Base-by-base conservation (phyloP, 1,140 invertebrate species). In the Teleogryllus occipitalis region DNA sequence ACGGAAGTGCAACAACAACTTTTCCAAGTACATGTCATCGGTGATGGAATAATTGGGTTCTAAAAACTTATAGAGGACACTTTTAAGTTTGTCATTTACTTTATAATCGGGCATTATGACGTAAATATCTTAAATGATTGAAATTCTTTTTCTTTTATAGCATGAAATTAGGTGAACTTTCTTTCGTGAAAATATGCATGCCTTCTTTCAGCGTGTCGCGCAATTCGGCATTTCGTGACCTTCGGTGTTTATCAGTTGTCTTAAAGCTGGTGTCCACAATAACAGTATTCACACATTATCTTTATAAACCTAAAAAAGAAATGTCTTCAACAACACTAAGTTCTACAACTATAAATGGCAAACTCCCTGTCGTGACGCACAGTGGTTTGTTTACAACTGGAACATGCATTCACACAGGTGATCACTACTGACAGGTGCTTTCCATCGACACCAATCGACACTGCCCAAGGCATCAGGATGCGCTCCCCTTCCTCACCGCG, bases 11-110 rank as follows among this genome's bases (percentile, higher is more conserved):
- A 77, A 46, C 8, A 39, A 77, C 8, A 39, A 77, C 12, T 47
- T 77, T 77, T 77, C 48, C n/a, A n/a, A 39, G n/a, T 77, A 77
- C 46, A 18, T n/a, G 48, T 47, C 27, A 10, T 39, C 46, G 75
- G 75, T 75, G 14, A 75, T 27, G 46, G 22, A 14, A 14, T 39
- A 75, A 75, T 39, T 75, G 10, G 75, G 74, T 75, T 77, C 14
- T 10, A 47, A 47, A 77, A 47, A 10, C 10, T n/a, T 48, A 8
- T 77, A 39, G 0, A 65, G 54, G 10, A 65, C 54, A 65, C 10
- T 65, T 65, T 65, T 65, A 14, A 65, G 18, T 7, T 65, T 65
- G 18, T 65, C 54, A 65, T 65, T 65, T 18, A 65, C 54, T 65
- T 65, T 65, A 65, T 3, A 14, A 18, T 65, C 54, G 54, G 54